A percentile compares a stretch with the other conserved stretches of the same genome.
Evolutionary conservation across 2,113 vertebrate species (phyloP).

Genomic region (Ascaphus truei): DNA sequence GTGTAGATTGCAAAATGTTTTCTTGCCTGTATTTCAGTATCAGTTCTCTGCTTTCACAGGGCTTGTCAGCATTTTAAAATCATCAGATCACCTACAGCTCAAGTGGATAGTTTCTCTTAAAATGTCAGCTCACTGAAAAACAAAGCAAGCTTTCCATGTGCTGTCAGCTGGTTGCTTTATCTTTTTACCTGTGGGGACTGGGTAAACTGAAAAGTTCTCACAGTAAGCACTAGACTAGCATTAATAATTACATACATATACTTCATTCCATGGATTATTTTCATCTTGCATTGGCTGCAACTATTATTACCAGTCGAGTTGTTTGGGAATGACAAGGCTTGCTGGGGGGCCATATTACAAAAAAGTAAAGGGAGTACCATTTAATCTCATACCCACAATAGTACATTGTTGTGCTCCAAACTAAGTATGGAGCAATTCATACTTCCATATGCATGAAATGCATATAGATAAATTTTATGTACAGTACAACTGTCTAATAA

Average conservation of each 20-base stretch:
- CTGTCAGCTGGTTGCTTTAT: constrained; percentile 7
- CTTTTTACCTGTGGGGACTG: constrained; percentile 7
- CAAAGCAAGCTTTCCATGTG: not conserved
- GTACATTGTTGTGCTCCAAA: too few species aligned
- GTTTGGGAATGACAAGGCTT: not conserved
- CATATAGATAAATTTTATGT: too few species aligned
- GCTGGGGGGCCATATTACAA: not conserved
- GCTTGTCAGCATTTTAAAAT: constrained; percentile 10
- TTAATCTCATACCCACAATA: not conserved
- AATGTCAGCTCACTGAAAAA: constrained; percentile 18
- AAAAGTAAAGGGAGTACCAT: not conserved
- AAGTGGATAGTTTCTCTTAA: constrained; percentile 1
- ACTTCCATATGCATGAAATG: too few species aligned
- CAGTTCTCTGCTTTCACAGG: not conserved
- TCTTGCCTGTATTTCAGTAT: not conserved
- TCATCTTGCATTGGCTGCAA: not conserved
- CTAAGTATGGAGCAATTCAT: too few species aligned
- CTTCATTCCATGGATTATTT: not conserved
- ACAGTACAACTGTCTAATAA: too few species aligned
- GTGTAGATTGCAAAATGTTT: not conserved
- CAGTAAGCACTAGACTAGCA: constrained; percentile 3
- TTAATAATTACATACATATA: constrained; percentile 7
- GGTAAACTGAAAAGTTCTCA: constrained; percentile 8
- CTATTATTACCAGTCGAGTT: not conserved
- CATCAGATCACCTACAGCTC: constrained; percentile 25